Evolutionary conservation across 2,888 invertebrate genomes (phyloP), one percentile per base, ranked within the genome.

Genomic region (Bombyx huttoni): DNA sequence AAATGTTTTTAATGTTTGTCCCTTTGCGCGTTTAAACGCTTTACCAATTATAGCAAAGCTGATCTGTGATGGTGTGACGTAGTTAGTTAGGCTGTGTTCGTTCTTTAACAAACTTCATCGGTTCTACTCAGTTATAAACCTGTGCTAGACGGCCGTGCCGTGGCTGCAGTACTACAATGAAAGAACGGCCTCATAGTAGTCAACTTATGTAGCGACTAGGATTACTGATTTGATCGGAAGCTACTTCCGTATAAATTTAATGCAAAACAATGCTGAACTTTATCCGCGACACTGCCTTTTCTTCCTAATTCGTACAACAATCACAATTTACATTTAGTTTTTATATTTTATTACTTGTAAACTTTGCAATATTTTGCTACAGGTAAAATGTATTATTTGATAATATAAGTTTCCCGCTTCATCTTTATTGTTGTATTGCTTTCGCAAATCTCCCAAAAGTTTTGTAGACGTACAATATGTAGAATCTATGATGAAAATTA

Each of bases 41-140:
- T 78, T 75, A 73, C 71, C 59, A 67, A 75, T 72, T 24, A 24
- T 40, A 71, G 81, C 83, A 82, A 84, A 83, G 82, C 81, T 83
- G 75, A 84, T 85, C 85, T 86, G 85, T 86, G 85, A 86, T 86
- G 80, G 78, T 81, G 81, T 76, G 78, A 79, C 77, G 75, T 81
- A 84, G 78, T 79, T 82, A 82, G 76, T 74, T 77, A 76, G 78
- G 76, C 77, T 77, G 76, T 74, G 78, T 75, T 8, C 40, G 40
- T 40, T 40, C 40, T 10, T 40, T 10, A 10, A 40, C 40, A 40
- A 10, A 40, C 40, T 40, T 10, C 40, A 40, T 40, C 8, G 7
- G 40, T 40, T 10, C 40, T 12, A 40, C 40, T 40, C 40, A 40
- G 9, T 40, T 40, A 10, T 40, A 40, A 40, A 10, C 8, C 40